Conservation (phyloP, 2,888 invertebrate genomes). For the Agriotes lineatus region DNA sequence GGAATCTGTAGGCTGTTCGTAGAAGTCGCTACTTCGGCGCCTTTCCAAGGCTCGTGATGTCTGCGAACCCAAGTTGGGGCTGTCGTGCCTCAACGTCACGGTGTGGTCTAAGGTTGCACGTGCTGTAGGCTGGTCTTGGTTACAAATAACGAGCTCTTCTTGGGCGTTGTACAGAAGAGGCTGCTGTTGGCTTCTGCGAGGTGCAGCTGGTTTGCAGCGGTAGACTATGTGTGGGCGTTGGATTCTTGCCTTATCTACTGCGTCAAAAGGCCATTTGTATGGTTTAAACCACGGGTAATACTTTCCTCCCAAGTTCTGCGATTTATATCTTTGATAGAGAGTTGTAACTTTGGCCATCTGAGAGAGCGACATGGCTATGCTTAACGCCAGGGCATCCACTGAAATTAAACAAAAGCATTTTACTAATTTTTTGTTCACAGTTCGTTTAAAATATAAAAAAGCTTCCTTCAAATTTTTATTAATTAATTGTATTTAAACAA, state of each 20-base stretch:
- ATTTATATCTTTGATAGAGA: constrained; percentile 81
- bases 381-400: constrained; percentile 77
- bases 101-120: neutral
- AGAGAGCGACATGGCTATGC: constrained; percentile 75
- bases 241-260: constrained; percentile 31
- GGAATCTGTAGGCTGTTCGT: constrained; percentile 54
- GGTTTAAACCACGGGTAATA: constrained; percentile 79
- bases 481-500: too few relatives aligned
- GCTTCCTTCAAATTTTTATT: too few relatives aligned
- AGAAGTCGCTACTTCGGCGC: constrained; percentile 60
- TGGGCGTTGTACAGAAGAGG: too few relatives aligned
- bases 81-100: neutral
- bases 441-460: too few relatives aligned
- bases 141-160: neutral
- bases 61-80: neutral
- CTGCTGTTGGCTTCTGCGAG: neutral
- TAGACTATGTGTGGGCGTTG: constrained; percentile 18
- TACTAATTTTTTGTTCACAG: constrained; percentile 10
- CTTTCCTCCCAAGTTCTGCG: constrained; percentile 79
- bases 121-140: neutral
- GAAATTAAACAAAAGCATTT: constrained; percentile 54
- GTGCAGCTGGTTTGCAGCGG: constrained; percentile 6
- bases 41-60: constrained; percentile 45
- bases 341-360: constrained; percentile 79
- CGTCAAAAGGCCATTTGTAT: constrained; percentile 48